Conservation (phyloP, 2,113 vertebrate genomes). For the Pholis gunnellus region DNA sequence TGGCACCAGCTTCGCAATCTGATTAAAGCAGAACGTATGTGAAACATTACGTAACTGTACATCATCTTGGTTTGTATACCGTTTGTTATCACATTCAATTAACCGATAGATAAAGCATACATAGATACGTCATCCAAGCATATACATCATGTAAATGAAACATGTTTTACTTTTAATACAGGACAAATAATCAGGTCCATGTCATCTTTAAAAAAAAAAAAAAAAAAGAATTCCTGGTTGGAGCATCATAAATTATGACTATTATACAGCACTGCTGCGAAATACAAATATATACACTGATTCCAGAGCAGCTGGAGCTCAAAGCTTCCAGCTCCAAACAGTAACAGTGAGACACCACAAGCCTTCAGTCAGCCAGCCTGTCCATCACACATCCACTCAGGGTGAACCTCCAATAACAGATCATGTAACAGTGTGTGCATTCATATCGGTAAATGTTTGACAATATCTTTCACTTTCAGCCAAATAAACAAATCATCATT, state of each 20-base stretch:
- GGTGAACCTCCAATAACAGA: background rate
- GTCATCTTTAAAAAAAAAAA: constrained; percentile 11
- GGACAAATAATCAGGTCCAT: constrained; percentile 32
- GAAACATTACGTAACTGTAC: constrained; percentile 37
- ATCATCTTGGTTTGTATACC: constrained; percentile 9
- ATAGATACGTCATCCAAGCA: constrained; percentile 19
- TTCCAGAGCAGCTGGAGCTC: constrained; percentile 54
- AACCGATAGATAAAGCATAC: constrained; percentile 21
- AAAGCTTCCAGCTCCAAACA: constrained; percentile 37
- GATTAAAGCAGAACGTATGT: constrained; percentile 40
- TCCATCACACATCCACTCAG: constrained; percentile 10
- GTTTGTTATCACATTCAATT: constrained; percentile 33
- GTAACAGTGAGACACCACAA: constrained; percentile 33
- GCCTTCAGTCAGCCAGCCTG: constrained; percentile 12
- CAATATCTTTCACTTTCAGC: background rate
- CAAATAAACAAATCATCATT: background rate
- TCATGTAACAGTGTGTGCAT: constrained; percentile 14
- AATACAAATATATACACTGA: constrained; percentile 60
- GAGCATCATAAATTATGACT: constrained; percentile 69
- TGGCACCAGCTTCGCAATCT: constrained; percentile 37
- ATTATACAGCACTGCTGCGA: constrained; percentile 56
- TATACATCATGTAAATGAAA: constrained; percentile 40
- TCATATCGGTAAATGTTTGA: background rate
- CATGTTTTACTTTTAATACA: constrained; percentile 26
- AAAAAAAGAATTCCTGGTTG: background rate